Base-by-base conservation (phyloP, 2,113 vertebrate genomes). In the Seriola rivoliana region DNA sequence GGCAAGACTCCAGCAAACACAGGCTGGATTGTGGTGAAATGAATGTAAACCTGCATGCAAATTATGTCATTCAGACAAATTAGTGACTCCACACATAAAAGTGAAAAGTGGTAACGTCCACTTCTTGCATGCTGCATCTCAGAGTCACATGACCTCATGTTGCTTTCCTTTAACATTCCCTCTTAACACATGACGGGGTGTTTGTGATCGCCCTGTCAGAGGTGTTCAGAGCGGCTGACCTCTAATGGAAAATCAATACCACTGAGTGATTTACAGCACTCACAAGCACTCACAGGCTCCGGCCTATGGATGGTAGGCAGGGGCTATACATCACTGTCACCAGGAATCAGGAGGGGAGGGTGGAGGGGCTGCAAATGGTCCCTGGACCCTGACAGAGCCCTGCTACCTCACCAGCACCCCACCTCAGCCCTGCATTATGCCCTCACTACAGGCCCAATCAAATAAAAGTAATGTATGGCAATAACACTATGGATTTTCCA, bases 401-500 rank as follows among this genome's bases (percentile, higher is more conserved):
- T 21, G 71, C 75, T 89, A 54, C 87, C 82, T 72, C 75, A 44
- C 71, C 60, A 6, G 72, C 76, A 36, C 64, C 84, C 71, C 81
- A 74, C 84, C 89, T 48, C 75, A 21, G 63, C 19, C 10, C 46
- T 72, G 85, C 86, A 91, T 92, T 89, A 85, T 79, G 81, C 77
- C 23, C 23, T 77, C 81, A 75, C 84, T 89, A 78, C 88, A 81
- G 85, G 82, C 78, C 80, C 90, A 91, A 93, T 95, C 92, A 94
- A 92, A 95, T 95, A 91, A 94, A 95, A 90, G 93, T 95, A 95
- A 95, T 93, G 92, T 91, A 94, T 76, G 87, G 95, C 92, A 90
- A 94, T 93, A 94, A 92, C 81, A 70, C 85, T 94, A 95, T 94
- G 88, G 95, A 96, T 96, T 96, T 95, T 93, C 93, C 92, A 95